Conservation (phyloP, 2,797 vertebrate species). For the Argya squamiceps region DNA sequence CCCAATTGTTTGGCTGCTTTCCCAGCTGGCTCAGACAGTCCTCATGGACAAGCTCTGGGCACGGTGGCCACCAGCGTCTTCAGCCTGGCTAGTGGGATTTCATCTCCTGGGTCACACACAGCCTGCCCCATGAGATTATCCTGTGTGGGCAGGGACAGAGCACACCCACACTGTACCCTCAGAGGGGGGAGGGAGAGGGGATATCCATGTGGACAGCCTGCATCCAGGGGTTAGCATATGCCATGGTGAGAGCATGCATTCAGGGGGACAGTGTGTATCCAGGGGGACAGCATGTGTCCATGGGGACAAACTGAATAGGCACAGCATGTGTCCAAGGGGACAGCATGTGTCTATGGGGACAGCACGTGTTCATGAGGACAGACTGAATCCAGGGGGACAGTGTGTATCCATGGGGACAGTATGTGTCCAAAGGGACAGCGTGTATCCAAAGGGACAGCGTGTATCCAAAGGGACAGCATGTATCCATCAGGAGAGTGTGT, state of each 20-base stretch:
- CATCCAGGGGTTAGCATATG: not conserved
- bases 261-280: not conserved
- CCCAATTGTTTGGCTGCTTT: not conserved
- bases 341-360: not conserved
- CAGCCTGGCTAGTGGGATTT: not conserved
- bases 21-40: not conserved
- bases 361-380: accelerated
- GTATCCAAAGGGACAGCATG: not conserved
- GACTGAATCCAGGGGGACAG: not conserved
- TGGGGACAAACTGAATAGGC: not conserved
- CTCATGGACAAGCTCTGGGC: not conserved
- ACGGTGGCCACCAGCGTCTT: not conserved
- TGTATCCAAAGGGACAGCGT: not conserved
- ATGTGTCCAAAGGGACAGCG: not conserved
- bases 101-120: not conserved
- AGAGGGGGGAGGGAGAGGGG: not conserved
- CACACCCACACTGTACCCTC: not conserved
- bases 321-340: not conserved
- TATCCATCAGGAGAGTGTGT: not conserved
- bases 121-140: not conserved
- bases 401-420: not conserved
- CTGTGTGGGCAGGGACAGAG: not conserved
- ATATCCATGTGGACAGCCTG: not conserved
- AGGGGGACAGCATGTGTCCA: not conserved
- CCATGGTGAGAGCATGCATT: accelerated